Conservation (phyloP, 2,113 vertebrate genomes). For the Willisornis vidua region DNA sequence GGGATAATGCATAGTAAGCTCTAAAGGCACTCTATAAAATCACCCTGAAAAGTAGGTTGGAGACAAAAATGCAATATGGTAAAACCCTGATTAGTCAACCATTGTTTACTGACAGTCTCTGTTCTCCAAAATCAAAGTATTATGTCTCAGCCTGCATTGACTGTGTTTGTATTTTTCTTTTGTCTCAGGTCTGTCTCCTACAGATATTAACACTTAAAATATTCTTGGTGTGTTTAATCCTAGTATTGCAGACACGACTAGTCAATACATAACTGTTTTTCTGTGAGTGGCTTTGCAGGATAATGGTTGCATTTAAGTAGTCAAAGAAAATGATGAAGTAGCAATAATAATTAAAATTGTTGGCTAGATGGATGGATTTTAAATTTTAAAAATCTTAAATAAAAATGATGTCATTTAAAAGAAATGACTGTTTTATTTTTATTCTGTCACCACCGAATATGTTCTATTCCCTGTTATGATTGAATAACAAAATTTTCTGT, state of each 20-base stretch:
- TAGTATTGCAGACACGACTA: background rate
- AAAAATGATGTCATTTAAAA: background rate
- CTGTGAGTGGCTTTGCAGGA: background rate
- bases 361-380: background rate
- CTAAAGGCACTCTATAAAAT: background rate
- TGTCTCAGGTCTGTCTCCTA: background rate
- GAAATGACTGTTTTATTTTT: accelerated
- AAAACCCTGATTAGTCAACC: background rate
- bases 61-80: background rate
- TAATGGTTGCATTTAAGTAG: background rate
- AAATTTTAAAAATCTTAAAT: background rate
- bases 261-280: background rate
- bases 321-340: background rate
- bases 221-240: background rate
- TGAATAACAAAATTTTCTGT: background rate
- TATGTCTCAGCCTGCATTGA: background rate
- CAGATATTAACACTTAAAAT: background rate
- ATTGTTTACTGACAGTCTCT: background rate
- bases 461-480: background rate
- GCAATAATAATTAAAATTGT: background rate
- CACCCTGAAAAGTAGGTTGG: background rate
- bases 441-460: background rate
- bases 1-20: background rate
- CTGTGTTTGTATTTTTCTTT: background rate
- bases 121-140: background rate